Evolutionary conservation across 92 coral and sea anemone genomes (phyloP).

Genomic region (Phenganax stokvisi): DNA sequence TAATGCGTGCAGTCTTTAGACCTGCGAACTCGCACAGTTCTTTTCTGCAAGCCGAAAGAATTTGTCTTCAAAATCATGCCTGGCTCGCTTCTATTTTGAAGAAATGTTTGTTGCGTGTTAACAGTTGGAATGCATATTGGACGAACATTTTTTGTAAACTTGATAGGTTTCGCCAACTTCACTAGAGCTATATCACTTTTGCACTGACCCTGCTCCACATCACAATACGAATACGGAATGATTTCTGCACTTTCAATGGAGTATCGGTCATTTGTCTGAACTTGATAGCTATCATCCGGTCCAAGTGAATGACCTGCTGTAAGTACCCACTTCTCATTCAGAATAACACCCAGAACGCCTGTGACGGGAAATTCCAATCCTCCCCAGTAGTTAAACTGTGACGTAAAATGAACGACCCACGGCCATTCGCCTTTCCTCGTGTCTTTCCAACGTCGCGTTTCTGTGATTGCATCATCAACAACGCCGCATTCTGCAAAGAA

Average conservation of each 20-base stretch:
- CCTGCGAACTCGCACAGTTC: constrained; percentile 27
- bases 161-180: constrained; percentile 60
- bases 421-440: constrained; percentile 70
- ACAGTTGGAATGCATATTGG: constrained; percentile 79
- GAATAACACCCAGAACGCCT: constrained; percentile 85
- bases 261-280: neutral
- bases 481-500: constrained; percentile 74
- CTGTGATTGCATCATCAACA: constrained; percentile 47
- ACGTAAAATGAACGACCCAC: constrained; percentile 74
- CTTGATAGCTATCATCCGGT: neutral
- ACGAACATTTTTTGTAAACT: constrained; percentile 55
- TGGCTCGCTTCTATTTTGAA: constrained; percentile 41
- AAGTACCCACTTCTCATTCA: constrained; percentile 78
- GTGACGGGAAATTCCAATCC: constrained; percentile 37
- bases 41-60: constrained; percentile 7
- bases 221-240: constrained; percentile 32
- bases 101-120: constrained; percentile 42
- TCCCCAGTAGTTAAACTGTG: constrained; percentile 33
- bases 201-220: constrained; percentile 44
- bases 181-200: constrained; percentile 71
- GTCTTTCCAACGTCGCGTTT: constrained; percentile 60
- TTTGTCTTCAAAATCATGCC: constrained; percentile 59
- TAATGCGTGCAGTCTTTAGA: constrained; percentile 38
- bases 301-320: constrained; percentile 68
- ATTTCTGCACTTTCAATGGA: neutral